phyloP scores from a whole-genome alignment of 2,888 invertebrate genomes.

The Salticus scenicus region DNA sequence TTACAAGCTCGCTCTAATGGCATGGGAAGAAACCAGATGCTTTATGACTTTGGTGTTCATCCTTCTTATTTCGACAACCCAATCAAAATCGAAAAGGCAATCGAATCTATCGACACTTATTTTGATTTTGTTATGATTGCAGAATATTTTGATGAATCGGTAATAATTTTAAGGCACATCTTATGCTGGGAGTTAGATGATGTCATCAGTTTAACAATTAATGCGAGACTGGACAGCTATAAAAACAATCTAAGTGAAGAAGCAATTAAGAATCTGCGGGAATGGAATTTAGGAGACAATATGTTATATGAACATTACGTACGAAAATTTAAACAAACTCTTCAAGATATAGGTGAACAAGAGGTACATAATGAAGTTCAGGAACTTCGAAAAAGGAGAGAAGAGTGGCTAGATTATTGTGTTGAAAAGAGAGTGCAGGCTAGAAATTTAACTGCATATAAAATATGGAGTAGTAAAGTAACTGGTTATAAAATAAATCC shows the following conservation, averaged over 20 bases:
- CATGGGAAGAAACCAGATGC: conserved; percentile 73
- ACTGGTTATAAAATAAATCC: conserved; percentile 53
- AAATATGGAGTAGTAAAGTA: conserved; percentile 66
- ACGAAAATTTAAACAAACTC: conserved; percentile 63
- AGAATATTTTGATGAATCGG: conserved; percentile 74
- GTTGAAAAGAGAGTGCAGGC: conserved; percentile 57
- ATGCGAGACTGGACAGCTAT: conserved; percentile 71
- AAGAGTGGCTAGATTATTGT: conserved; percentile 66
- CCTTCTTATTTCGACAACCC: conserved; percentile 70
- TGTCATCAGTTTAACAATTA: conserved; percentile 72
- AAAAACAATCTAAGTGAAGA: conserved; percentile 68
- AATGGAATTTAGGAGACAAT: conserved; percentile 72
- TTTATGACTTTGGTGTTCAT: conserved; percentile 73
- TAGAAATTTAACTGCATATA: conserved; percentile 53
- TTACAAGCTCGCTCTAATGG: conserved; percentile 50
- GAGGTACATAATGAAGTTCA: conserved; percentile 59
- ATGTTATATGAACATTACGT: conserved; percentile 72
- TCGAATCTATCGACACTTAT: conserved; percentile 72
- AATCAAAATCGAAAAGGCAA: conserved; percentile 67
- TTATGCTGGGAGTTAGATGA: conserved; percentile 73
- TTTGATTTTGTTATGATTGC: conserved; percentile 74
- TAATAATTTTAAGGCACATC: conserved; percentile 73
- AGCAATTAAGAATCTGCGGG: conserved; percentile 65
- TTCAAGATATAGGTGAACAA: conserved; percentile 56
- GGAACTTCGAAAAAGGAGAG: conserved; percentile 45